A percentile compares a stretch with the other conserved stretches of the same genome.
Evolutionary conservation across 2,888 invertebrate genomes (phyloP).

Genomic region (Philonicus albiceps): DNA sequence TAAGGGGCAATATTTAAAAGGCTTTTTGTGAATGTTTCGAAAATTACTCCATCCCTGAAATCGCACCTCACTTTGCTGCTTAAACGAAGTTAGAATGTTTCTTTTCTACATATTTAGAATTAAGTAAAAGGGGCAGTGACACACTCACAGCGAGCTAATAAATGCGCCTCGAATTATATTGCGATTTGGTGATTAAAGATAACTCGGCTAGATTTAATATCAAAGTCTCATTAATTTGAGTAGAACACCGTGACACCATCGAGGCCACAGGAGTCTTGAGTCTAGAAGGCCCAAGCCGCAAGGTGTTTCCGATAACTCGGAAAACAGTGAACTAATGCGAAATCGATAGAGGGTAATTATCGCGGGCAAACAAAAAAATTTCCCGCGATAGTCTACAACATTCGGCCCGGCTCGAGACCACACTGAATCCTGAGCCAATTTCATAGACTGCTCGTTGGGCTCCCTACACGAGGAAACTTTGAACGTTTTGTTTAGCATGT

Average conservation of each 20-base stretch:
- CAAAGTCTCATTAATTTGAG: neutral
- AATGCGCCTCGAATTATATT: neutral
- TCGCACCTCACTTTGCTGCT: neutral
- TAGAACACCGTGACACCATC: neutral
- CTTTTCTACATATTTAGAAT: neutral
- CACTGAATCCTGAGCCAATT: neutral
- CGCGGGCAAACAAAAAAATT: neutral
- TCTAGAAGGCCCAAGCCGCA: neutral
- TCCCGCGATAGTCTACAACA: slow-evolving; percentile 4
- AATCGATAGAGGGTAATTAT: slow-evolving; percentile 46
- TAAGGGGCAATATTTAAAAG: too few species aligned
- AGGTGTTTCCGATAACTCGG: neutral
- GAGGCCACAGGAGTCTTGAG: neutral
- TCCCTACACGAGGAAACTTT: neutral
- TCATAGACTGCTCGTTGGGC: neutral
- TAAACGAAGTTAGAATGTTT: neutral
- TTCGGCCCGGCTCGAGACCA: neutral
- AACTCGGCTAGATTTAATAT: neutral
- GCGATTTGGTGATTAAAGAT: neutral
- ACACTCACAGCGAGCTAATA: neutral
- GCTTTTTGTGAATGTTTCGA: too few species aligned
- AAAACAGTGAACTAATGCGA: slow-evolving; percentile 27
- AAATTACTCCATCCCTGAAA: neutral
- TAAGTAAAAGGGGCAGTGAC: neutral
- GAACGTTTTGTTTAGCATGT: slow-evolving; percentile 28